phyloP scores from a whole-genome alignment of 1,140 invertebrate species.

The Drosophila ficusphila region DNA sequence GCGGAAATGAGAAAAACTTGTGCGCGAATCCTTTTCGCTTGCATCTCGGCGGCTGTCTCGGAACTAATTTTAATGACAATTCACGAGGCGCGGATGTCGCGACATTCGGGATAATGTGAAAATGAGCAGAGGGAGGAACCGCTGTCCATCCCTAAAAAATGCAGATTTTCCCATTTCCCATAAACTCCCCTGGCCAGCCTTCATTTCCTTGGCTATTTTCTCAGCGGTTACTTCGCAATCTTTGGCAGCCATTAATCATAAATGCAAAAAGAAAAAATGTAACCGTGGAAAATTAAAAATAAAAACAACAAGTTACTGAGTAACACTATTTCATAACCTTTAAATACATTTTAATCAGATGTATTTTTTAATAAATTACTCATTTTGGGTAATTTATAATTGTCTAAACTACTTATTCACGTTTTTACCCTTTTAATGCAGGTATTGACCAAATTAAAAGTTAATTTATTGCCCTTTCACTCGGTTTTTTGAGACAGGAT shows the following conservation, averaged over 20 bases:
- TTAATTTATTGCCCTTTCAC: slow-evolving; percentile 39
- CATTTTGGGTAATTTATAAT: no score
- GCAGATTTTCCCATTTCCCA: slow-evolving; percentile 52
- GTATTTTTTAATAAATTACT: no score
- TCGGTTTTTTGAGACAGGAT: slow-evolving; percentile 49
- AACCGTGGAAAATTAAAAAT: neutral
- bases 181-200: slow-evolving; percentile 1
- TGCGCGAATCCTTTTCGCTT: slow-evolving; percentile 39
- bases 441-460: slow-evolving; percentile 2
- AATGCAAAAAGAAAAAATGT: slow-evolving; percentile 3
- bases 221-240: slow-evolving; percentile 28
- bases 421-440: neutral
- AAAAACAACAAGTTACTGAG: neutral
- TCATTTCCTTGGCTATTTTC: slow-evolving; percentile 38
- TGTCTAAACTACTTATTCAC: neutral
- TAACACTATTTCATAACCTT: no score
- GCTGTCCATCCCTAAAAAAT: slow-evolving; percentile 37
- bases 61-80: slow-evolving; percentile 83
- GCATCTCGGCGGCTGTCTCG: slow-evolving; percentile 29
- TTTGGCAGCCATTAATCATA: slow-evolving; percentile 56
- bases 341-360: no score
- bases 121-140: slow-evolving; percentile 22
- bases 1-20: slow-evolving; percentile 76
- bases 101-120: slow-evolving; percentile 39
- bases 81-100: slow-evolving; percentile 61